Evolutionary conservation across 2,888 invertebrate species (phyloP).

Genomic region (Penaeus monodon): DNA sequence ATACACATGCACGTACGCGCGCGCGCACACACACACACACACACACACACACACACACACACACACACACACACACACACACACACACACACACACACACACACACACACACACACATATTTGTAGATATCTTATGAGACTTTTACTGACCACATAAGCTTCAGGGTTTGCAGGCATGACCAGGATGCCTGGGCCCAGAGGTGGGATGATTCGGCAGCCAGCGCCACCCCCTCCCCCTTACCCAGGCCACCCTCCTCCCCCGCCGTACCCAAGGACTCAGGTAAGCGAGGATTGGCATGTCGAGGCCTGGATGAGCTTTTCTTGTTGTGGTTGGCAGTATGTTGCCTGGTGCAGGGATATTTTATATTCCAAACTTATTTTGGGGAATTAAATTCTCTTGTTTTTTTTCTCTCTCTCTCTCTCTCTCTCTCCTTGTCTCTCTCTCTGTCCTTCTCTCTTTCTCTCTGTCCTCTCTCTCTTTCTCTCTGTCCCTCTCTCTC

Average conservation of each 20-base stretch:
- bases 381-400: not conserved
- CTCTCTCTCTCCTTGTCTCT: not conserved
- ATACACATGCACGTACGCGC: too few species aligned
- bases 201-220: slow-evolving; percentile 46
- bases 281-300: slow-evolving; percentile 41
- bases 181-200: slow-evolving; percentile 40
- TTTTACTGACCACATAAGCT: not conserved
- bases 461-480: not conserved
- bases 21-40: too few species aligned
- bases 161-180: slow-evolving; percentile 47
- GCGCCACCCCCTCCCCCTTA: slow-evolving; percentile 66
- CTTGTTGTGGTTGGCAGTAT: slow-evolving; percentile 52
- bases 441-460: not conserved
- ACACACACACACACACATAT: not conserved
- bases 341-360: slow-evolving; percentile 55
- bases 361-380: slow-evolving; percentile 9
- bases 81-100: too few species aligned
- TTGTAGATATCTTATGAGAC: not conserved
- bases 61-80: slow-evolving; percentile 5
- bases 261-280: slow-evolving; percentile 66
- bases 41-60: slow-evolving; percentile 12
- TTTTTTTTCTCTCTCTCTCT: not conserved
- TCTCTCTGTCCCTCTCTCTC: not conserved
- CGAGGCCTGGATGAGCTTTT: slow-evolving; percentile 33
- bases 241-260: slow-evolving; percentile 70